Conservation (phyloP, 2,888 invertebrate genomes). For the Diarsia mendica region DNA sequence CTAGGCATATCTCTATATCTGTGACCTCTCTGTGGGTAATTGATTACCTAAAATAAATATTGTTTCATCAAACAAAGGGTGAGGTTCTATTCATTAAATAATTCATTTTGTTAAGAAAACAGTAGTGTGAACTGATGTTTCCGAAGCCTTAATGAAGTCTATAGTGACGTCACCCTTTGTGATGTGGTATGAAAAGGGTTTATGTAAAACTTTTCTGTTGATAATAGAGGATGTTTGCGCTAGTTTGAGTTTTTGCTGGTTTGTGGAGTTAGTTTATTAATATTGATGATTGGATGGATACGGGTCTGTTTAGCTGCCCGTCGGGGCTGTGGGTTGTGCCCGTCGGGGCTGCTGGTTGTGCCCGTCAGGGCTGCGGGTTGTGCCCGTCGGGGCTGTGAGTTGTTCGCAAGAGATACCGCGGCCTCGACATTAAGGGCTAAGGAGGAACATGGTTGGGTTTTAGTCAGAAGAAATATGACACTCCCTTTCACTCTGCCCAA, state of each 20-base stretch:
- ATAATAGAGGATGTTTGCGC: slow-evolving; percentile 34
- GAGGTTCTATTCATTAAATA: slow-evolving; percentile 38
- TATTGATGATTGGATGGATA: slow-evolving; percentile 24
- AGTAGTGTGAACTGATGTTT: slow-evolving; percentile 43
- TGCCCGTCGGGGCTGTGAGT: no score
- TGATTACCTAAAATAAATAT: slow-evolving; percentile 47
- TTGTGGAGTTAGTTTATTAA: slow-evolving; percentile 24
- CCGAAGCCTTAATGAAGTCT: slow-evolving; percentile 40
- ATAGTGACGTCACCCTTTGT: slow-evolving; percentile 40
- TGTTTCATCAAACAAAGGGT: slow-evolving; percentile 44
- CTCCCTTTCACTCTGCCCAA: no score
- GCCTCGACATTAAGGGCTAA: no score
- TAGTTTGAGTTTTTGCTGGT: slow-evolving; percentile 33
- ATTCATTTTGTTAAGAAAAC: slow-evolving; percentile 40
- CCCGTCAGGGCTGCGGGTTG: no score
- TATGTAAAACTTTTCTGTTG: slow-evolving; percentile 40
- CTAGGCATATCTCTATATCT: no score
- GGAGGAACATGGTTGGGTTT: no score
- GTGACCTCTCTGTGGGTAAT: slow-evolving; percentile 17
- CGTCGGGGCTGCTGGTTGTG: no score
- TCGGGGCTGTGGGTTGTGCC: no score
- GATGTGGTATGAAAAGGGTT: slow-evolving; percentile 22
- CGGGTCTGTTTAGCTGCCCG: not conserved
- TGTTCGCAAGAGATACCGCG: no score
- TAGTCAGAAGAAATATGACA: no score